A percentile compares a stretch with the other conserved stretches of the same genome.
Conservation (phyloP, 1,140 invertebrate genomes). For the Formica exsecta region DNA sequence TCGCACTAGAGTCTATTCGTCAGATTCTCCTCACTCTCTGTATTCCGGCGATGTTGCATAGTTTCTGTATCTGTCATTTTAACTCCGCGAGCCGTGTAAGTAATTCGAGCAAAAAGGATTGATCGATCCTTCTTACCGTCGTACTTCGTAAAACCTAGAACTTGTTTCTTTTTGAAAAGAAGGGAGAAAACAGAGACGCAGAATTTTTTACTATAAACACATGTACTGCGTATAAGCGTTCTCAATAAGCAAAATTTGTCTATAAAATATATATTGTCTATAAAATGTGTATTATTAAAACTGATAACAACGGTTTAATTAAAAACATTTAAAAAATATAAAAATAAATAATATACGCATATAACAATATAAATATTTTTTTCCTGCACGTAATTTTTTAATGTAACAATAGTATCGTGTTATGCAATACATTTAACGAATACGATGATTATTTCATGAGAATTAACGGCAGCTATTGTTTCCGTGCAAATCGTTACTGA, state of each 20-base stretch:
- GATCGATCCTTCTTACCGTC: conserved; percentile 16
- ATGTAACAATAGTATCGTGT: not conserved
- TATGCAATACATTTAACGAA: not conserved
- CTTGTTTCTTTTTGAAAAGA: not conserved
- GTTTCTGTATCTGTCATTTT: conserved; percentile 48
- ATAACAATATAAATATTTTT: not conserved
- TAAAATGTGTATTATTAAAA: not conserved
- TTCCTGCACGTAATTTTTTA: not conserved
- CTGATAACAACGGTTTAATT: not conserved
- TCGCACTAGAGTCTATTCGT: conserved; percentile 36
- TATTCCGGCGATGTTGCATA: conserved; percentile 46
- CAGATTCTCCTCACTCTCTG: conserved; percentile 36
- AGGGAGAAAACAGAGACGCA: not conserved
- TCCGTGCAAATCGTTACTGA: conserved; percentile 25
- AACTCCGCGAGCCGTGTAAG: conserved; percentile 7
- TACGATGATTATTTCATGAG: conserved; percentile 39
- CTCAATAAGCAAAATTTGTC: too few relatives aligned
- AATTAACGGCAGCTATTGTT: conserved; percentile 17
- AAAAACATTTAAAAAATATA: not conserved
- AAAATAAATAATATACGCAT: not conserved
- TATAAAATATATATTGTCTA: too few relatives aligned
- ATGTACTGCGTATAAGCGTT: not conserved
- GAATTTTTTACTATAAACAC: not conserved
- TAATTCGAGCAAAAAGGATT: conserved; percentile 33
- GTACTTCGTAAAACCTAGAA: conserved; percentile 3